phyloP scores from a whole-genome alignment of 1,140 invertebrate species.

The Drusus annulatus region DNA sequence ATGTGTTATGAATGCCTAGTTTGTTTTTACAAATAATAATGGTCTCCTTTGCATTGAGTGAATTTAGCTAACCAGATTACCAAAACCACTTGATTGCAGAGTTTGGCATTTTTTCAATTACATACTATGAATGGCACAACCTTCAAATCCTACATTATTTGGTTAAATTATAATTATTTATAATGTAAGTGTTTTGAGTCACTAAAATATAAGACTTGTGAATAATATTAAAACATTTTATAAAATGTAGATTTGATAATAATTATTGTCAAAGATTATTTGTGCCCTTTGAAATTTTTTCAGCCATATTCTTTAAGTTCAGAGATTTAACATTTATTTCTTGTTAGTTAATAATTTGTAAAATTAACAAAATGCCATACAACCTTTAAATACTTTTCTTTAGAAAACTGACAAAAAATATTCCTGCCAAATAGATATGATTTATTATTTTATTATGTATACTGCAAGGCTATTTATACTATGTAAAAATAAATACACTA shows the following conservation, averaged over 20 bases:
- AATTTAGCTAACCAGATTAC: conserved; percentile 20
- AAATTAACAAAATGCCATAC: conserved; percentile 45
- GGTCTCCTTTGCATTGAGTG: conserved; percentile 9
- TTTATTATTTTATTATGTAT: conserved; percentile 49
- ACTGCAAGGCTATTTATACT: conserved; percentile 48
- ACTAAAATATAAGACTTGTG: conserved; percentile 49
- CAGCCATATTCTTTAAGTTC: conserved; percentile 48
- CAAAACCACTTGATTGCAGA: conserved; percentile 3
- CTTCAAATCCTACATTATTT: conserved; percentile 29
- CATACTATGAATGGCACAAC: conserved; percentile 12
- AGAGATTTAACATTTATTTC: conserved; percentile 38
- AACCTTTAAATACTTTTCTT: conserved; percentile 43
- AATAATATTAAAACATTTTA: conserved; percentile 45
- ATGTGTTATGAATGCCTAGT: conserved; percentile 10
- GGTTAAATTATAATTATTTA: conserved; percentile 36
- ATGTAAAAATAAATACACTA: conserved; percentile 46
- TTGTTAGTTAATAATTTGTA: conserved; percentile 43
- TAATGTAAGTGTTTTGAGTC: conserved; percentile 45
- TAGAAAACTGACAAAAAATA: conserved; percentile 49
- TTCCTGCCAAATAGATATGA: conserved; percentile 53
- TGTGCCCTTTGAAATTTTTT: conserved; percentile 41
- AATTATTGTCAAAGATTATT: conserved; percentile 38
- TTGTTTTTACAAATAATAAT: conserved; percentile 11
- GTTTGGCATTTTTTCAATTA: conserved; percentile 29
- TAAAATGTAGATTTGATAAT: conserved; percentile 41